Evolutionary conservation across 2,888 invertebrate genomes (phyloP), one percentile per base, ranked within the genome.

Genomic region (Drosophila parthenogenetica): DNA sequence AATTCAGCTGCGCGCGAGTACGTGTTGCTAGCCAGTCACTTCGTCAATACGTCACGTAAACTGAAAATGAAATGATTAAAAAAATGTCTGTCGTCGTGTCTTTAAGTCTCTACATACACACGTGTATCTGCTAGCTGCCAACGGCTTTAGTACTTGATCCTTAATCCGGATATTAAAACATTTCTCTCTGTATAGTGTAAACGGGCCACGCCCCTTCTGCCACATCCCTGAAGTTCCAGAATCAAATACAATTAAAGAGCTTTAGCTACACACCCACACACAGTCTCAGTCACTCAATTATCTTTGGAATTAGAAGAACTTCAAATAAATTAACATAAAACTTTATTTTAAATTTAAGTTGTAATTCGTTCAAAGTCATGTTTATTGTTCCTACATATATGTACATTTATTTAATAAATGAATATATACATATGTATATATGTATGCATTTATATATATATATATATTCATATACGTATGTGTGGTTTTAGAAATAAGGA

Each of bases 401-500:
- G 25, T 40, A 53, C 40, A 40, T 53, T 22, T 22, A 11, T 32
- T 25, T n/a, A 46, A 11, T 11, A 17, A 40, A 32, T 39, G 32
- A 11, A 8, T 60, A 32, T 35, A 22, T 35, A 46, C 45, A 37
- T 25, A 29, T 45, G 17, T 19, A 29, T 54, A 42, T 11, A 42
- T 25, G 54, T 60, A 39, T 54, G 37, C 43, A 48, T 60, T 32
- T 49, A 39, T 60, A 25, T 60, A 11, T 13, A 35, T 35, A 60
- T 53, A 19, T 29, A 42, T 29, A 1, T 29, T 8, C 50, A 46
- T 59, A 14, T 50, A 42, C 61, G 55, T 67, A 43, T 64, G 54
- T 64, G 63, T 72, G 60, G 64, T 60, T 82, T 83, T 90, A 95
- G 95, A 95, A 94, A 94, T 95, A 94, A 94, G 95, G 95, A 95